A percentile compares a stretch with the other conserved stretches of the same genome.
Conservation (phyloP, 2,888 invertebrate species). For the Trissoscelio sp. region DNA sequence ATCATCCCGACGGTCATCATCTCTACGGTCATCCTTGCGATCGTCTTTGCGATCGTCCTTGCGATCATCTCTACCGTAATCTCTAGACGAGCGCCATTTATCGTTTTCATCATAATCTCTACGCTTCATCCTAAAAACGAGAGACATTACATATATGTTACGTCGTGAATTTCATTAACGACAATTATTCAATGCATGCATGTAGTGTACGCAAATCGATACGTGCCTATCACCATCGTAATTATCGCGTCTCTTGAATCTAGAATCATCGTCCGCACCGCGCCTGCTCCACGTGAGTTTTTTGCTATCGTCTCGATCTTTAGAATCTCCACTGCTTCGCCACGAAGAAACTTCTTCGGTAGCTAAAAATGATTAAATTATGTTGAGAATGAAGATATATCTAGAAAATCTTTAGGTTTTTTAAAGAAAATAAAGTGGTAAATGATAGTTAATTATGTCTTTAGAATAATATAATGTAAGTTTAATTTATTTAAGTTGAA, state of each 20-base stretch:
- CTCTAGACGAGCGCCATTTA: constrained; percentile 27
- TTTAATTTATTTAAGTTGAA: too few species aligned
- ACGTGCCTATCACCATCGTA: constrained; percentile 72
- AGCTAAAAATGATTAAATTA: constrained; percentile 23
- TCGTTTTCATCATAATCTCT: constrained; percentile 23
- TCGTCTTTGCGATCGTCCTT: constrained; percentile 17
- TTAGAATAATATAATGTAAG: too few species aligned
- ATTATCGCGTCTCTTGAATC: constrained; percentile 79
- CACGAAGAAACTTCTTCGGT: constrained; percentile 39
- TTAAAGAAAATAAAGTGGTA: too few species aligned
- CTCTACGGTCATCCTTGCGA: not conserved
- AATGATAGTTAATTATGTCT: too few species aligned
- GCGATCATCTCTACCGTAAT: not conserved
- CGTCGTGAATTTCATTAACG: constrained; percentile 1
- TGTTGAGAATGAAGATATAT: constrained; percentile 6
- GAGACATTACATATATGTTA: not conserved
- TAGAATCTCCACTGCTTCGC: constrained; percentile 31
- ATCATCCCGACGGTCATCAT: constrained; percentile 5
- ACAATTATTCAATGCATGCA: constrained; percentile 28
- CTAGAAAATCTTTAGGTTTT: too few species aligned
- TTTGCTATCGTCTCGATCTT: constrained; percentile 40
- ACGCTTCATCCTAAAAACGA: not conserved
- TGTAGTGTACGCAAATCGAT: constrained; percentile 4
- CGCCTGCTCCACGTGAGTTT: constrained; percentile 36
- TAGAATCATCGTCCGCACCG: constrained; percentile 72